A percentile compares a stretch with the other conserved stretches of the same genome.
These are phyloP conservation scores for Drosophila funebris DNA, from an alignment of 1,140 invertebrate species.

Conservation along the genomic window DNA sequence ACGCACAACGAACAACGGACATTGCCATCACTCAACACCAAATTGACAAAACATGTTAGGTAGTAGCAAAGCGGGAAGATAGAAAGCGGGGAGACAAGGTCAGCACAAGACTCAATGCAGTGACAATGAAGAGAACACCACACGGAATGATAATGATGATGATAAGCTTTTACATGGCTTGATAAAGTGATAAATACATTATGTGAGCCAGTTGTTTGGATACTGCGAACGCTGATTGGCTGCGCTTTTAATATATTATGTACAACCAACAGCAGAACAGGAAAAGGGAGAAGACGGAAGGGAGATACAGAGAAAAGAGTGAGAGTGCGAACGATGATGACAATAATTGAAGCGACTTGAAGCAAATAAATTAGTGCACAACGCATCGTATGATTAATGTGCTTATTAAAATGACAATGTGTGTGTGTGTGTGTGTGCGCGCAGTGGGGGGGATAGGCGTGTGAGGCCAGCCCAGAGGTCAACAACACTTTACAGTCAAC, in stretches of 20 bases:
- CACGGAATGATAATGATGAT: slow-evolving; percentile 37
- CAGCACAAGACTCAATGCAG: slow-evolving; percentile 34
- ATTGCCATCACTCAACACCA: slow-evolving; percentile 65
- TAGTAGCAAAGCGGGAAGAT: not conserved
- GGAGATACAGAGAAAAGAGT: not conserved
- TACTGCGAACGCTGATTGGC: slow-evolving; percentile 29
- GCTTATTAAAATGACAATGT: slow-evolving; percentile 56
- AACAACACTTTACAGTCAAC: slow-evolving; percentile 69
- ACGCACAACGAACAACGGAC: slow-evolving; percentile 18
- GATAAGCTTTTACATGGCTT: slow-evolving; percentile 66
- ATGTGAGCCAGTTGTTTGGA: slow-evolving; percentile 40
- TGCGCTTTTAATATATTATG: slow-evolving; percentile 53
- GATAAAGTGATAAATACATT: slow-evolving; percentile 81
- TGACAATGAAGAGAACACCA: slow-evolving; percentile 8
- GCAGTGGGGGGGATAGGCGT: slow-evolving; percentile 20
- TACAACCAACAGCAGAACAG: not conserved
- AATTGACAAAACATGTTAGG: slow-evolving; percentile 70
- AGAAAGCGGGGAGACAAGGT: slow-evolving; percentile 48
- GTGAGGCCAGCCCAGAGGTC: slow-evolving; percentile 39
- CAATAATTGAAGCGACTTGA: slow-evolving; percentile 65
- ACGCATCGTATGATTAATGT: slow-evolving; percentile 76
- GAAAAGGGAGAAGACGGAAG: not conserved
- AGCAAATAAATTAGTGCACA: slow-evolving; percentile 74
- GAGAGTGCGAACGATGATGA: not conserved
- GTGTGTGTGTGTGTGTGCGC: not conserved